Evolutionary conservation across 2,888 invertebrate species (phyloP).

Genomic region (Drosophila neoperkinsi): DNA sequence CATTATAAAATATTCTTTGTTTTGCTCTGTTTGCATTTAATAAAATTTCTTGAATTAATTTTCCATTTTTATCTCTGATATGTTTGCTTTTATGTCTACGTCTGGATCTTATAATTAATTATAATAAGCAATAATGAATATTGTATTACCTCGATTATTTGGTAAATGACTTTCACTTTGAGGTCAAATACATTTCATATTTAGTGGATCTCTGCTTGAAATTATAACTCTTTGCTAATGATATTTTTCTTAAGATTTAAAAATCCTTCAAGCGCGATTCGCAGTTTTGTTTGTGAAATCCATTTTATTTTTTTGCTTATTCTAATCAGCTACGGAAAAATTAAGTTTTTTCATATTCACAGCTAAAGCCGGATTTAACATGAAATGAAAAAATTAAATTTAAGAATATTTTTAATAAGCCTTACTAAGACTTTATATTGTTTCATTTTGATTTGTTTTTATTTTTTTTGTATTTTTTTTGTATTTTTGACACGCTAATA

Average conservation of each 20-base stretch:
- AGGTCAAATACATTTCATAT: neutral
- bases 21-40: neutral
- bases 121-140: neutral
- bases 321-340: neutral
- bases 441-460: constrained; percentile 5
- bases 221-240: neutral
- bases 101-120: neutral
- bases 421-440: neutral
- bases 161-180: neutral
- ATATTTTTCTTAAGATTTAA: neutral
- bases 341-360: neutral
- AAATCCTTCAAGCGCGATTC: neutral
- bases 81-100: neutral
- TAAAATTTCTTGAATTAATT: neutral
- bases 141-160: neutral
- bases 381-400: constrained; percentile 4
- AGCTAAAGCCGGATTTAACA: neutral
- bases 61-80: neutral
- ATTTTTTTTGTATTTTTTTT: constrained; percentile 5
- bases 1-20: neutral
- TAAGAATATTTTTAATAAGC: constrained; percentile 28
- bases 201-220: neutral
- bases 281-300: neutral
- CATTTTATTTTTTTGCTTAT: neutral
- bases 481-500: constrained; percentile 31